Percentiles rank a stretch among this genome's conserved stretches.
phyloP scores from a whole-genome alignment of 2,113 vertebrate species.

The Monopterus albus region DNA sequence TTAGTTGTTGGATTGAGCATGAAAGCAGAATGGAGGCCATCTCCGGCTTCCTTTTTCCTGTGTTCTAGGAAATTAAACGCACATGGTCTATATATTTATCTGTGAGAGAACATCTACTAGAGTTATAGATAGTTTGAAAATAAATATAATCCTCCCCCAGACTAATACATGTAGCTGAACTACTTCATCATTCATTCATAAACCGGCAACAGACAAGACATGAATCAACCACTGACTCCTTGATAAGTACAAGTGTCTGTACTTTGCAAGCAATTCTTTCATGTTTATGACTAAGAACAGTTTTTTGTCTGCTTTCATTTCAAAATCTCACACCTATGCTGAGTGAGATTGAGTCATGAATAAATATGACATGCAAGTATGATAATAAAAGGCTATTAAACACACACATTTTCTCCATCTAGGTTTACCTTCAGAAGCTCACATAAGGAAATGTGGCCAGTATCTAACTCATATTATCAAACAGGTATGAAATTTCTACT shows the following conservation, averaged over 20 bases:
- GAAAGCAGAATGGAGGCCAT: conserved; percentile 19
- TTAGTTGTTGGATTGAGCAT: conserved; percentile 10
- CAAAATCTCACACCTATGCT: background rate
- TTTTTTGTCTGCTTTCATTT: background rate
- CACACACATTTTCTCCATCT: background rate
- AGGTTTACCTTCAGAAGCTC: conserved; percentile 24
- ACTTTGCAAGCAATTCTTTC: background rate
- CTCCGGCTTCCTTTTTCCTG: conserved; percentile 59
- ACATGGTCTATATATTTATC: conserved; percentile 53
- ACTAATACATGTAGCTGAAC: background rate
- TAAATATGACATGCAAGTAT: background rate
- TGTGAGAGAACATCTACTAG: conserved; percentile 27
- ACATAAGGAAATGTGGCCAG: conserved; percentile 9
- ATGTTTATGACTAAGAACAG: background rate
- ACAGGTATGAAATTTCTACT: no score
- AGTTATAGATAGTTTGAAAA: conserved; percentile 6
- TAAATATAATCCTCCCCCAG: background rate
- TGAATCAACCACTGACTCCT: conserved; percentile 25
- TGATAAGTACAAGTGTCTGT: background rate
- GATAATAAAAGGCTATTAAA: no score
- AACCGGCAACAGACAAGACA: conserved; percentile 26
- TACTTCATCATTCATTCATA: conserved; percentile 3
- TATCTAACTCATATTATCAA: background rate
- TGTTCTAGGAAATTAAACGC: conserved; percentile 60
- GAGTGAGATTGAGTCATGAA: no score